Percentiles rank a stretch among this genome's conserved stretches.
phyloP scores from a whole-genome alignment of 2,113 vertebrate species.

The Pardalotus punctatus region DNA sequence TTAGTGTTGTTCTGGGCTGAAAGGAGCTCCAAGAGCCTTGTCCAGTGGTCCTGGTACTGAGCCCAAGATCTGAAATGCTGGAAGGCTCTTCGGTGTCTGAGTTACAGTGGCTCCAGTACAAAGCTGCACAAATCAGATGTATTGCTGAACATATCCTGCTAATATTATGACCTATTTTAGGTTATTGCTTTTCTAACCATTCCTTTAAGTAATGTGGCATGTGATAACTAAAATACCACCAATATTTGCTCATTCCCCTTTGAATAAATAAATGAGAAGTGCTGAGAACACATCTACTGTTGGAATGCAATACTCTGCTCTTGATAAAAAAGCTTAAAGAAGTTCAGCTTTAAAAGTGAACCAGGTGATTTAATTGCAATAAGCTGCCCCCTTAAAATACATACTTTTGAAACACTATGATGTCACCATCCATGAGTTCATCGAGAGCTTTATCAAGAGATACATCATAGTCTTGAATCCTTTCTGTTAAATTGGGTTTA shows the following conservation, averaged over 20 bases:
- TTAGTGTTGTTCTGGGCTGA: not conserved
- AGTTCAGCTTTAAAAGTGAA: not conserved
- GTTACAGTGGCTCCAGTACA: not conserved
- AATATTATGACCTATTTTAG: not conserved
- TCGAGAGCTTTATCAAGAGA: constrained; percentile 99
- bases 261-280: not conserved
- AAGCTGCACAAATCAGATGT: not conserved
- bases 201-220: not conserved
- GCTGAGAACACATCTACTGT: not conserved
- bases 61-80: not conserved
- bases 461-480: constrained; percentile 99
- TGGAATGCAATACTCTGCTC: not conserved
- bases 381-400: constrained; percentile 13
- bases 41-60: not conserved
- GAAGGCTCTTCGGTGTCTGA: not conserved
- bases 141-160: not conserved
- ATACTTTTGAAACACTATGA: constrained; percentile 99
- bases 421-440: constrained; percentile 99
- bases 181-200: not conserved
- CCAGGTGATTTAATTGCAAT: not conserved
- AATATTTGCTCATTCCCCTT: not conserved
- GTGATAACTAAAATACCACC: not conserved
- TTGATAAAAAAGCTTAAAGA: not conserved
- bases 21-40: not conserved
- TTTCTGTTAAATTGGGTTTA: constrained; percentile 99